A percentile compares a stretch with the other conserved stretches of the same genome.
phyloP scores from a whole-genome alignment of 37 sponge, comb jelly and placozoan genomes.

The Agelas oroides region DNA sequence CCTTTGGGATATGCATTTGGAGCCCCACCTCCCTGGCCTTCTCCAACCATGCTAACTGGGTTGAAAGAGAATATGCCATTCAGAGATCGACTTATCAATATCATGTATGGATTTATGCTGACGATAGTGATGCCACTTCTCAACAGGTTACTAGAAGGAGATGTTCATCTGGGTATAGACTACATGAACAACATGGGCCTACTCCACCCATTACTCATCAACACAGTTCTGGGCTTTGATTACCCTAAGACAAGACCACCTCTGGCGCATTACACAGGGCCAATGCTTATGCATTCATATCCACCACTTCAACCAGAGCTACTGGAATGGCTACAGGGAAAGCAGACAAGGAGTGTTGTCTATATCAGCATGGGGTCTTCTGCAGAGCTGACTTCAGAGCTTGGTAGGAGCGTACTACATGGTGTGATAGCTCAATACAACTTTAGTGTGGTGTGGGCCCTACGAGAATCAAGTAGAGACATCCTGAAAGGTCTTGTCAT shows the following conservation, averaged over 20 bases:
- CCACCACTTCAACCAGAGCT: slow-evolving; percentile 24
- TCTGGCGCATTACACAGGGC: slow-evolving; percentile 32
- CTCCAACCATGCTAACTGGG: too few species aligned
- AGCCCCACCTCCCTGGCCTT: too few species aligned
- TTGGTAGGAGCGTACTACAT: neutral
- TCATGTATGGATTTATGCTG: too few species aligned
- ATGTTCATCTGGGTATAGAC: neutral
- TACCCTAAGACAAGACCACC: slow-evolving; percentile 12
- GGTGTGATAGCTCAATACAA: slow-evolving; percentile 5
- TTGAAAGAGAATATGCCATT: too few species aligned
- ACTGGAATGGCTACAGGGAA: slow-evolving; percentile 7
- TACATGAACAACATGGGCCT: neutral
- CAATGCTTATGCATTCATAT: neutral
- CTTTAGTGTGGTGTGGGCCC: slow-evolving; percentile 39
- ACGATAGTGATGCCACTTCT: neutral
- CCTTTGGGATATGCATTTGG: too few species aligned
- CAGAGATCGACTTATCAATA: too few species aligned
- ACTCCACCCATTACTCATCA: neutral
- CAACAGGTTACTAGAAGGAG: neutral
- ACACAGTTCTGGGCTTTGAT: slow-evolving; percentile 34
- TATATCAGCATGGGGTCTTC: slow-evolving; percentile 44
- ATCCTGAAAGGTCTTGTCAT: neutral
- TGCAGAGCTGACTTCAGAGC: slow-evolving; percentile 2
- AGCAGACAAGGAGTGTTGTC: slow-evolving; percentile 22
- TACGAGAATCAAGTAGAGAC: slow-evolving; percentile 10